A percentile compares a stretch with the other conserved stretches of the same genome.
Conservation (phyloP, 2,113 vertebrate species). For the Apteryx mantelli region DNA sequence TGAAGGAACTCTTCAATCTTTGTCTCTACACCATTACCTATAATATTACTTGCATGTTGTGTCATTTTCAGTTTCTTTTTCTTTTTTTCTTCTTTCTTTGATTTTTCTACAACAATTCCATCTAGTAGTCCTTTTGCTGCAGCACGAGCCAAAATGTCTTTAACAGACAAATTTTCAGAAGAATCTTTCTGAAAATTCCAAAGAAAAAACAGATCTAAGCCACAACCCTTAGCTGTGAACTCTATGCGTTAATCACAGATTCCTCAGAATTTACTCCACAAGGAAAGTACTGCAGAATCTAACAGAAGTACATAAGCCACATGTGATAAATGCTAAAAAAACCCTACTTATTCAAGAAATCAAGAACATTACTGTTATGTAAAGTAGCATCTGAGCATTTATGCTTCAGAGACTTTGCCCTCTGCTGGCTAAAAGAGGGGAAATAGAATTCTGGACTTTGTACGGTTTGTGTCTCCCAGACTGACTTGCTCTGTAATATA, state of each 20-base stretch:
- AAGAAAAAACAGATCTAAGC: not conserved
- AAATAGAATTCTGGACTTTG: not conserved
- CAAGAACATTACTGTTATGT: not conserved
- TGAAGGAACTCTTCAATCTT: constrained; percentile 64
- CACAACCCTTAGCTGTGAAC: not conserved
- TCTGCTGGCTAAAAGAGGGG: not conserved
- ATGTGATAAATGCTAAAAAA: not conserved
- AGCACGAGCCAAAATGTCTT: constrained; percentile 81
- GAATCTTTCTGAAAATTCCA: constrained; percentile 75
- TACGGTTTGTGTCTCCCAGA: not conserved
- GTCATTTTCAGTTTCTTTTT: constrained; percentile 56
- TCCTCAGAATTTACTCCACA: not conserved
- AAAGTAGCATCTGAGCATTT: not conserved
- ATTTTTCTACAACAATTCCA: constrained; percentile 55
- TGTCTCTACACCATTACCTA: not conserved
- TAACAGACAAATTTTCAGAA: constrained; percentile 59
- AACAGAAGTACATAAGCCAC: not conserved
- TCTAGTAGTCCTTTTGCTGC: constrained; percentile 81
- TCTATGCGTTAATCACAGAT: not conserved
- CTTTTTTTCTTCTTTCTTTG: constrained; percentile 69
- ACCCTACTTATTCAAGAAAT: not conserved
- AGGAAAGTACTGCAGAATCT: not conserved
- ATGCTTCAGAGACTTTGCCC: not conserved
- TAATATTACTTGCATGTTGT: not conserved
- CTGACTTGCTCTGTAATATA: accelerated